These are phyloP conservation scores for Chitala chitala DNA, from an alignment of 2,113 vertebrate species.

Conservation along the genomic window DNA sequence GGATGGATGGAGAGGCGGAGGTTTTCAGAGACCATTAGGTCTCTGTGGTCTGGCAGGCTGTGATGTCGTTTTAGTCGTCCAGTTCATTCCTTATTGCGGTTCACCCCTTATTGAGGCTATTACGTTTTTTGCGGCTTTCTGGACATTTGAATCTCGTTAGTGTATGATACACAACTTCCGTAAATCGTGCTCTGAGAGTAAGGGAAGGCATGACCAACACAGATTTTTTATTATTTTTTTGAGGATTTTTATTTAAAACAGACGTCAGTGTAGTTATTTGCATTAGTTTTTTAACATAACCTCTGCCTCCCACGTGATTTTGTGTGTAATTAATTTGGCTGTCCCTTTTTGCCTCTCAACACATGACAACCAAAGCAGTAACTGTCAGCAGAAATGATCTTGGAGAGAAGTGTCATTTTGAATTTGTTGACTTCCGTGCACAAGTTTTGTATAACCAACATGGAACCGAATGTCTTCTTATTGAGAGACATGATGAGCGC, in stretches of 20 bases:
- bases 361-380: background rate
- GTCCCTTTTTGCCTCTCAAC: background rate
- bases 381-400: background rate
- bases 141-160: background rate
- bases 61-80: background rate
- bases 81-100: background rate
- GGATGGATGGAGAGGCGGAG: background rate
- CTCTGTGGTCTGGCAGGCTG: background rate
- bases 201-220: background rate
- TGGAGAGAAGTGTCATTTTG: too few relatives aligned
- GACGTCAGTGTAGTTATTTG: background rate
- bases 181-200: background rate
- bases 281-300: background rate
- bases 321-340: background rate
- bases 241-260: background rate
- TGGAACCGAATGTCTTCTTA: too few relatives aligned
- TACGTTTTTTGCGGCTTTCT: background rate
- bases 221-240: too few relatives aligned
- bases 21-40: background rate
- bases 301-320: background rate
- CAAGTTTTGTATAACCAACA: too few relatives aligned
- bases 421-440: too few relatives aligned
- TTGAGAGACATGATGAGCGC: too few relatives aligned
- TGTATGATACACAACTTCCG: background rate
- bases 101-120: background rate